Evolutionary conservation across 2,113 vertebrate species (phyloP).

Genomic region (Hystrix brachyura): DNA sequence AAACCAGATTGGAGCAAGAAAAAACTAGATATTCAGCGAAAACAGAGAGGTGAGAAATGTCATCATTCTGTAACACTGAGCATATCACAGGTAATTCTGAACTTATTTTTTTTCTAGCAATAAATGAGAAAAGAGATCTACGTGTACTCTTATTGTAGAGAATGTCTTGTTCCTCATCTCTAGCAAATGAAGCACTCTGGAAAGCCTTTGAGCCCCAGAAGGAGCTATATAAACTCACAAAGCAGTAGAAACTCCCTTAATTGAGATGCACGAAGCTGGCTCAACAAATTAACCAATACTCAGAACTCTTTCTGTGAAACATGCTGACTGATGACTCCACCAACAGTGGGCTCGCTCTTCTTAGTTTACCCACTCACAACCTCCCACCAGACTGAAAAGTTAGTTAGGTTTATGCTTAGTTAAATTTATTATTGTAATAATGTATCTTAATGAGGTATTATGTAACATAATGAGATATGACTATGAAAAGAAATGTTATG

Average conservation of each 20-base stretch:
- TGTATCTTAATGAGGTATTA: background rate
- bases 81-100: background rate
- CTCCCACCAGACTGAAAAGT: background rate
- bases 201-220: background rate
- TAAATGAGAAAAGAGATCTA: background rate
- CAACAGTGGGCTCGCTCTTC: too few species aligned
- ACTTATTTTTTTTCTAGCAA: background rate
- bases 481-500: background rate
- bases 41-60: background rate
- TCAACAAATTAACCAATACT: background rate
- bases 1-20: background rate
- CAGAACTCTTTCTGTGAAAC: background rate
- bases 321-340: background rate
- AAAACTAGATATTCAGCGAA: background rate
- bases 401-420: background rate
- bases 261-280: background rate
- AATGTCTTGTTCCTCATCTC: background rate
- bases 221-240: background rate
- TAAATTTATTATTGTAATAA: background rate
- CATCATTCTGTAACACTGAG: background rate
- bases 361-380: background rate
- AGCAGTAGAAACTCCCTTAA: background rate
- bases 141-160: background rate
- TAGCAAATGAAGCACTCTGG: background rate
- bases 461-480: background rate